Conservation (phyloP, 2,797 vertebrate species). For the Sebastes jordani region DNA sequence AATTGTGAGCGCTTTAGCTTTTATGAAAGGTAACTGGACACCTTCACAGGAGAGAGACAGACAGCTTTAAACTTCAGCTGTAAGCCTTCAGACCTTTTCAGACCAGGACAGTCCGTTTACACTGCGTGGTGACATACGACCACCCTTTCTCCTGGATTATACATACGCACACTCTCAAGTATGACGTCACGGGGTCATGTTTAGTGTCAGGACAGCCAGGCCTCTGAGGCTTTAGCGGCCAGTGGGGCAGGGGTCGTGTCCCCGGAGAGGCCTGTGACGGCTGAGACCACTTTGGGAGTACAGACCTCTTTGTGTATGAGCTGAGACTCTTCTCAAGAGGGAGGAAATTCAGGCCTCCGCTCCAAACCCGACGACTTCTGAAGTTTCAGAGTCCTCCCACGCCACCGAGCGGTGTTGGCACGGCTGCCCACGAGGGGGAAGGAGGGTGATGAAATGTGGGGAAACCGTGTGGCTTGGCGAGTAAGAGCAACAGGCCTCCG, state of each 20-base stretch:
- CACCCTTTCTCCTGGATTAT: slow-evolving; percentile 27
- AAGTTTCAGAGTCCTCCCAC: slow-evolving; percentile 51
- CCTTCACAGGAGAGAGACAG: slow-evolving; percentile 16
- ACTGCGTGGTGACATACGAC: slow-evolving; percentile 43
- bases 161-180: slow-evolving; percentile 17
- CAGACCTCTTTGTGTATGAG: slow-evolving; percentile 62
- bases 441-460: slow-evolving; percentile 65
- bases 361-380: slow-evolving; percentile 41
- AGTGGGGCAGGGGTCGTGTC: slow-evolving; percentile 49
- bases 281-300: slow-evolving; percentile 48
- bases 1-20: slow-evolving; percentile 25
- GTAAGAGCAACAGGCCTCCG: slow-evolving; percentile 31
- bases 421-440: slow-evolving; percentile 46
- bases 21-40: slow-evolving; percentile 43
- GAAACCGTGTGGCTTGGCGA: slow-evolving; percentile 55
- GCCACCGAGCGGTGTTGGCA: slow-evolving; percentile 50
- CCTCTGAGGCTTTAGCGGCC: slow-evolving; percentile 37
- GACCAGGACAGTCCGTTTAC: slow-evolving; percentile 55
- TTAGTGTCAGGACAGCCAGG: slow-evolving; percentile 43
- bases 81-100: slow-evolving; percentile 42
- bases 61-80: slow-evolving; percentile 53
- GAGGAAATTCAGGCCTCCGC: slow-evolving; percentile 42
- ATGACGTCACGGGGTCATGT: slow-evolving; percentile 62
- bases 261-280: slow-evolving; percentile 51
- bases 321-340: slow-evolving; percentile 52